Evolutionary conservation across 2,888 invertebrate genomes (phyloP).

Genomic region (Pandemis heparana): DNA sequence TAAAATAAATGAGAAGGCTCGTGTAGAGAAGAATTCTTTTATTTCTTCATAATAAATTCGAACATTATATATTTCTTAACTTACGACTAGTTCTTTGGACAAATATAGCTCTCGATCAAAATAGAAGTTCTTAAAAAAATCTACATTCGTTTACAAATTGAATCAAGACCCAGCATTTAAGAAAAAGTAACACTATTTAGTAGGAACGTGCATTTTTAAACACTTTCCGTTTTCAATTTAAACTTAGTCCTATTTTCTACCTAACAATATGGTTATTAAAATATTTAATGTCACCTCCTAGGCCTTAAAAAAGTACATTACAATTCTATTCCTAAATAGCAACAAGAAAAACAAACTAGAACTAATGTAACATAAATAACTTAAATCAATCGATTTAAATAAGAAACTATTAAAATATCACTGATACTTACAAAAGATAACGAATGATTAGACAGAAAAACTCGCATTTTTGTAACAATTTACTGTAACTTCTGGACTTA

Average conservation of each 20-base stretch:
- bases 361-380: conserved; percentile 5
- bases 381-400: neutral
- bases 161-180: neutral
- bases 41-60: conserved; percentile 40
- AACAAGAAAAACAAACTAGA: conserved; percentile 42
- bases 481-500: too few species aligned
- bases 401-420: neutral
- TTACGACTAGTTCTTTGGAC: conserved; percentile 41
- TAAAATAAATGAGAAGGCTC: conserved; percentile 6
- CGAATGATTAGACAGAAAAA: too few species aligned
- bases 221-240: too few species aligned
- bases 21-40: conserved; percentile 34
- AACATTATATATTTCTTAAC: conserved; percentile 38
- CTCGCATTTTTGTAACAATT: too few species aligned
- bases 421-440: conserved; percentile 5
- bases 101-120: conserved; percentile 46
- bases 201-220: neutral
- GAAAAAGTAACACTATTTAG: neutral
- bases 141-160: neutral
- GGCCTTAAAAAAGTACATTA: conserved; percentile 49
- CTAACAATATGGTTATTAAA: conserved; percentile 13
- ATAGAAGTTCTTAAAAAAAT: neutral
- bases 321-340: conserved; percentile 44
- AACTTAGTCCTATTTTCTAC: too few species aligned
- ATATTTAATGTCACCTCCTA: conserved; percentile 68